Conservation (phyloP, 2,113 vertebrate species). For the mouse (Mus musculus) region GRCm39 chr12:109027001-109027500, state of each 20-base stretch:
- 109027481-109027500: background rate
- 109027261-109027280: background rate
- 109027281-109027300: background rate
- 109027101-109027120: background rate
- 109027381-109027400: background rate
- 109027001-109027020: background rate
- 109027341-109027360: background rate
- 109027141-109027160: background rate
- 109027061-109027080: background rate
- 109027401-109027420: background rate
- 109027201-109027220: background rate
- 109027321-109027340: background rate
- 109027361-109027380: background rate
- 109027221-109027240: background rate
- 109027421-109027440: background rate
- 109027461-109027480: background rate
- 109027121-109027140: background rate
- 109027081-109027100: too few relatives aligned
- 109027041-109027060: conserved; percentile 7
- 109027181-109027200: background rate
- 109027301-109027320: background rate
- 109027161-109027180: background rate
- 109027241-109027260: background rate
- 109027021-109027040: background rate
- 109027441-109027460: accelerated